Base-by-base conservation (phyloP, 2,113 vertebrate species). In the Euleptes europaea region DNA sequence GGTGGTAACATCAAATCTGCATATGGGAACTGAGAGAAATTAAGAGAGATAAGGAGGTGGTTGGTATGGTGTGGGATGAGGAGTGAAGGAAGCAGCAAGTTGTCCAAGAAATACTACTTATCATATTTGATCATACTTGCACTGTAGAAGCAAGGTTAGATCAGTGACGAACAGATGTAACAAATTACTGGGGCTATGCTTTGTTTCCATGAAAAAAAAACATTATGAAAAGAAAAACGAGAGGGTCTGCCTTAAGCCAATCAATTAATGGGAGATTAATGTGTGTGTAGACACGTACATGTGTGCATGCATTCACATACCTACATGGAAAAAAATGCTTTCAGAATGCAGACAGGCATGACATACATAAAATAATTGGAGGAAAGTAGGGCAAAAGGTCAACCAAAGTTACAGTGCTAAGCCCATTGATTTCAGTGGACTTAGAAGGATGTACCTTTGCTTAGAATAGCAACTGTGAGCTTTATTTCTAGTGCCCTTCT, bases 401-500 rank as follows among this genome's bases (percentile, higher is more conserved):
- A 26, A 60, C 57, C 57, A 60, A 23, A 60, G 19, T 60, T 60
- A 60, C 57, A 23, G 23, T 60, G 57, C 19, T 26, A 60, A 26
- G 57, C 6, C 57, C 57, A 23, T 26, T 23, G 57, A 60, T 60
- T 60, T 60, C 57, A 60, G 5, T 60, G 57, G 57, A 23, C 15
- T 60, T 26, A 26, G 9, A 51, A 51, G 21, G 57, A 60, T 23
- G 57, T 60, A 60, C 17, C 7, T 60, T 17, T 60, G 21, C 57
- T 60, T 60, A 26, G 21, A 21, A 60, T 26, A 60, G 6, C 57
- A 26, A 54, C 26, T 23, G 21, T 21, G 0, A 0, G 90, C 88
- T 89, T 93, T 73, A 89, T 88, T 93, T 91, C 91, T 89, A 17
- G 80, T 89, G 86, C 89, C 86, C 90, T 92, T 94, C 86, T 38